Conservation (phyloP, 2,113 vertebrate species). For the Atrichornis clamosus region DNA sequence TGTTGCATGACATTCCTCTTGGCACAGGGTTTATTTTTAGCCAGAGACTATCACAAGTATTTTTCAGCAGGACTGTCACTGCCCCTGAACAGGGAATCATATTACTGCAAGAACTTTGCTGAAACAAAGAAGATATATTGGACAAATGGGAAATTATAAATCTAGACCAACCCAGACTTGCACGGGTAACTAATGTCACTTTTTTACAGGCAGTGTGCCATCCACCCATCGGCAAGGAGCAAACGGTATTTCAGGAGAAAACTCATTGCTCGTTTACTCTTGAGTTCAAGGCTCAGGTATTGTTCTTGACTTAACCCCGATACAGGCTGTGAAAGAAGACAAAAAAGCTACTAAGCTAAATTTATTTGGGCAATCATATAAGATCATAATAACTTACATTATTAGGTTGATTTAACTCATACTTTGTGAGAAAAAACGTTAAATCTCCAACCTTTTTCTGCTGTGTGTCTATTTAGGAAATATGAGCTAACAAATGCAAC, state of each 20-base stretch:
- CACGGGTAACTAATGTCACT: conserved; percentile 82
- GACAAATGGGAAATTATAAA: conserved; percentile 95
- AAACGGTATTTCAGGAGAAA: not conserved
- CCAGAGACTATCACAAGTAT: conserved; percentile 73
- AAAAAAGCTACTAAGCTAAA: not conserved
- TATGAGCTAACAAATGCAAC: conserved; percentile 6
- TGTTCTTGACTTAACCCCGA: not conserved
- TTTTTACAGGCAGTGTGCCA: not conserved
- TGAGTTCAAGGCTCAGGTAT: not conserved
- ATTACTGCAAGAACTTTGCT: conserved; percentile 63
- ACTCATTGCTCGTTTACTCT: not conserved
- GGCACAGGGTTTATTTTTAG: conserved; percentile 89
- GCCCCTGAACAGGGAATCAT: conserved; percentile 73
- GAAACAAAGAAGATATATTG: conserved; percentile 62
- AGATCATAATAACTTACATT: not conserved
- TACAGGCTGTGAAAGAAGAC: not conserved
- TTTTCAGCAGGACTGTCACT: conserved; percentile 76
- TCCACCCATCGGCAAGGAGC: not conserved
- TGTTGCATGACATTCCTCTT: conserved; percentile 84
- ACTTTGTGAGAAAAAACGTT: not conserved
- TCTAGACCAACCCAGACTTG: conserved; percentile 95
- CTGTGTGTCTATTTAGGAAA: not conserved
- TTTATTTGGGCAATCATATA: not conserved
- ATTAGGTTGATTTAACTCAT: not conserved
- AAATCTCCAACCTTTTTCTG: not conserved